Evolutionary conservation across 2,113 vertebrate species (phyloP), one percentile per base, ranked within the genome.

Genomic region (Lepidothrix coronata): DNA sequence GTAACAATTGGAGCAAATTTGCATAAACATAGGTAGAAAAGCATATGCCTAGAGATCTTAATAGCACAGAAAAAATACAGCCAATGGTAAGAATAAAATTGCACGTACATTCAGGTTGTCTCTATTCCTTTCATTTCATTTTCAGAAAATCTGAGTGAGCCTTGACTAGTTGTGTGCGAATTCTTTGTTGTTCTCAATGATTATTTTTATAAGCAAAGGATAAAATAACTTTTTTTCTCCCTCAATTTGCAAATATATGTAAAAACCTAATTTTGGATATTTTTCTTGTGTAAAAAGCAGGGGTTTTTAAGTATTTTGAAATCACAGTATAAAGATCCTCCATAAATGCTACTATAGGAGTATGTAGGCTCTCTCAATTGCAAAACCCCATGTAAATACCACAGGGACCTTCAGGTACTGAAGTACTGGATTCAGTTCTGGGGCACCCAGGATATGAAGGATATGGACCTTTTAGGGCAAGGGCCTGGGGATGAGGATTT

Each of bases 1-100:
- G 72, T n/a, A 92, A 78, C 57, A 97, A 94, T 84, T 90, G 93
- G 86, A 95, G 73, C 37, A 95, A 92, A 97, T 97, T 96, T 96
- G 70, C 72, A 96, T 91, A 95, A 96, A 91, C 43, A 73, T 85
- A 72, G 22, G 23, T 9, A 27, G 65, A 94, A 86, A 83, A 58
- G 4, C 41, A 55, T 85, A 95, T 85, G 57, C 73, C 28, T 89
- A 33, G 48, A 57, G 35, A 91, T 71, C 37, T 80, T 86, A 88
- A 73, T 18, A 93, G 48, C 55, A 57, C 61, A 74, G 13, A 57
- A 91, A 80, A 10, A 80, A 93, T 83, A 51, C 24, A 85, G 39
- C 23, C 62, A 78, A 18, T 33, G 14, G 35, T 62, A 54, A 61
- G 54, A 61, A 81, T 54, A 83, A 76, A 86, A 90, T 43, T 73